Percentiles rank a stretch among this genome's conserved stretches.
These are phyloP conservation scores for Bombyx mandarina DNA, from an alignment of 1,140 invertebrate species.

Conservation along the genomic window DNA sequence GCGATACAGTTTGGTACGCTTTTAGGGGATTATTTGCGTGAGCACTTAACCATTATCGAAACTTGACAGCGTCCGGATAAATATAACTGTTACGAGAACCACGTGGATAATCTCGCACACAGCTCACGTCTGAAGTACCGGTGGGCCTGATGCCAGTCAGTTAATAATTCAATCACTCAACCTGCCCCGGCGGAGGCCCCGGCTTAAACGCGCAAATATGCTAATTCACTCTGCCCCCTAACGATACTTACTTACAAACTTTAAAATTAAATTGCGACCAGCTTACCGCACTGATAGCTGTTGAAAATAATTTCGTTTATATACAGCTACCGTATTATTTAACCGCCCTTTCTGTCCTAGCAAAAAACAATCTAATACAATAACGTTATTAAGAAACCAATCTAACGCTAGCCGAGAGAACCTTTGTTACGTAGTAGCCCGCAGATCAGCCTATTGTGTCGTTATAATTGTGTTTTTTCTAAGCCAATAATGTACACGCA, in stretches of 20 bases:
- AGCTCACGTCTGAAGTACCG: conserved; percentile 26
- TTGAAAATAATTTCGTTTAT: conserved; percentile 7
- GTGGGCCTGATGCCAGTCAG: conserved; percentile 23
- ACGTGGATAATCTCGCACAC: conserved; percentile 21
- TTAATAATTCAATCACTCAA: conserved; percentile 44
- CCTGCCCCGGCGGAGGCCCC: conserved; percentile 12
- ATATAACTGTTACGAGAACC: conserved; percentile 28
- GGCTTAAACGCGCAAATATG: conserved; percentile 38
- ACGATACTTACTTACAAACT: conserved; percentile 22
- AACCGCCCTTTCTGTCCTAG: too few relatives aligned
- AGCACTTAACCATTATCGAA: conserved; percentile 20
- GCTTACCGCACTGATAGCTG: conserved; percentile 17
- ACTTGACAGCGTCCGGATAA: conserved; percentile 18
- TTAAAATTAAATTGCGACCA: conserved; percentile 29
- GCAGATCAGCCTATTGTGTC: too few relatives aligned
- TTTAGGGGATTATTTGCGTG: conserved; percentile 13
- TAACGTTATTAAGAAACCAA: too few relatives aligned
- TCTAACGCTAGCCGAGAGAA: too few relatives aligned
- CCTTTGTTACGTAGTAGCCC: too few relatives aligned
- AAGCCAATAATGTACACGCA: background rate
- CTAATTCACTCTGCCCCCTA: conserved; percentile 19
- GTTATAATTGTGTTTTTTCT: background rate
- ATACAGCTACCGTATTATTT: too few relatives aligned
- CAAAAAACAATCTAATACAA: too few relatives aligned
- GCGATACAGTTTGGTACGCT: background rate